These are phyloP conservation scores for Drosophila cardini DNA, from an alignment of 1,140 invertebrate genomes.

Conservation along the genomic window DNA sequence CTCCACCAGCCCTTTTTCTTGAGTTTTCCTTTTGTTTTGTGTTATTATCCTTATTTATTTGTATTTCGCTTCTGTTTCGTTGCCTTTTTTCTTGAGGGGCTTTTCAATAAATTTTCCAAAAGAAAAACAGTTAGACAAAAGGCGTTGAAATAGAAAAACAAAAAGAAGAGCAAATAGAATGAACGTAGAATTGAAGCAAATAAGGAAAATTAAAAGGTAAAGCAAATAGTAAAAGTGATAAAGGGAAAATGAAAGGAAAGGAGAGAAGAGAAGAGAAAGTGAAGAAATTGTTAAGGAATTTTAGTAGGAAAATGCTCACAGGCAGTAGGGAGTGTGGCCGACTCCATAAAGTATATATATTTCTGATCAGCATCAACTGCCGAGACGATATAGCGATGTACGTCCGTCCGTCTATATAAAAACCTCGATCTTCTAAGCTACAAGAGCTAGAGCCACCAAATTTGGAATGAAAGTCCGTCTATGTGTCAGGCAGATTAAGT, in stretches of 20 bases:
- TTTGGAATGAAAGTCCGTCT: no score
- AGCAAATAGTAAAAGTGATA: not conserved
- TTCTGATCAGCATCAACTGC: no score
- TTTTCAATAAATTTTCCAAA: constrained; percentile 54
- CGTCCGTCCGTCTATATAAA: no score
- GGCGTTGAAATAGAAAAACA: constrained; percentile 33
- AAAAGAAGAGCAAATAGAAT: constrained; percentile 13
- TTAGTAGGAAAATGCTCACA: no score
- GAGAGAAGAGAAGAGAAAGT: not conserved
- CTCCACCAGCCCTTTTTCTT: constrained; percentile 28
- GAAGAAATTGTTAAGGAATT: no score
- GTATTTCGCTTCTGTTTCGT: constrained; percentile 66
- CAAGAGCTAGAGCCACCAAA: no score
- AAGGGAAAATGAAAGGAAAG: no score
- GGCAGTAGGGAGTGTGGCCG: no score
- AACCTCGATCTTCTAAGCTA: no score
- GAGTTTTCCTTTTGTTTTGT: constrained; percentile 17
- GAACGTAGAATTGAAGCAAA: not conserved
- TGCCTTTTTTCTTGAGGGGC: constrained; percentile 35
- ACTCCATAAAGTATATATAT: no score
- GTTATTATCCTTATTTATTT: constrained; percentile 69
- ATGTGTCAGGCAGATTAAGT: no score
- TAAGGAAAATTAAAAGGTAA: not conserved
- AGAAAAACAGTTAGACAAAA: constrained; percentile 38
- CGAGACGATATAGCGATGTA: no score